Conservation (phyloP, 2,888 invertebrate genomes). For the Cephus rjabovi region DNA sequence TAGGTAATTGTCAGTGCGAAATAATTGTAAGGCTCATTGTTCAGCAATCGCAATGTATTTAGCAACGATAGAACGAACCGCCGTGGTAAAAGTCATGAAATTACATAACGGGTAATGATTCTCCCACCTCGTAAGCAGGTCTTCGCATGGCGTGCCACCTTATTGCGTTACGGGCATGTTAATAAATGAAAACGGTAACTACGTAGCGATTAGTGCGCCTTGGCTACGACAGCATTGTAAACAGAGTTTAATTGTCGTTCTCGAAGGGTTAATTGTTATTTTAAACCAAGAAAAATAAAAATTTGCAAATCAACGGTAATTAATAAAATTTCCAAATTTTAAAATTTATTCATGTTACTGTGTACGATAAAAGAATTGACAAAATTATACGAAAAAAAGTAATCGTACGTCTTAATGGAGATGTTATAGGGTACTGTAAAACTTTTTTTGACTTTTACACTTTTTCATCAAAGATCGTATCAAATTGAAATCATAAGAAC, state of each 20-base stretch:
- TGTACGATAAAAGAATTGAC: not conserved
- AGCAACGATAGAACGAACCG: constrained; percentile 33
- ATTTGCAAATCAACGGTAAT: not conserved
- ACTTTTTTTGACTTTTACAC: not conserved
- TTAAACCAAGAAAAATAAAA: not conserved
- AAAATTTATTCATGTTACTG: not conserved
- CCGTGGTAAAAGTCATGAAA: constrained; percentile 44
- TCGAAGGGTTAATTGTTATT: not conserved
- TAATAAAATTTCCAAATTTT: not conserved
- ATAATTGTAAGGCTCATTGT: constrained; percentile 34
- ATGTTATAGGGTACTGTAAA: not conserved
- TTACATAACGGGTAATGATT: constrained; percentile 45
- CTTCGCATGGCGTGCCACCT: constrained; percentile 12
- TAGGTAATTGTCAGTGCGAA: constrained; percentile 21
- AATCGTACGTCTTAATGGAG: not conserved
- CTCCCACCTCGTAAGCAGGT: constrained; percentile 28
- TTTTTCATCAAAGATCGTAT: not conserved
- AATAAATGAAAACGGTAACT: constrained; percentile 22
- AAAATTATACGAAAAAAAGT: not conserved
- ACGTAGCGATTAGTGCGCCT: not conserved
- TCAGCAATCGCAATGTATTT: constrained; percentile 38
- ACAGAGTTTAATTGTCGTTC: not conserved
- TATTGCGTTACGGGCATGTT: constrained; percentile 9
- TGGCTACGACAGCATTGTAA: not conserved
- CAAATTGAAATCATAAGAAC: not conserved